Evolutionary conservation across 2,888 invertebrate genomes (phyloP).

Genomic region (Mactromeris polynyma): DNA sequence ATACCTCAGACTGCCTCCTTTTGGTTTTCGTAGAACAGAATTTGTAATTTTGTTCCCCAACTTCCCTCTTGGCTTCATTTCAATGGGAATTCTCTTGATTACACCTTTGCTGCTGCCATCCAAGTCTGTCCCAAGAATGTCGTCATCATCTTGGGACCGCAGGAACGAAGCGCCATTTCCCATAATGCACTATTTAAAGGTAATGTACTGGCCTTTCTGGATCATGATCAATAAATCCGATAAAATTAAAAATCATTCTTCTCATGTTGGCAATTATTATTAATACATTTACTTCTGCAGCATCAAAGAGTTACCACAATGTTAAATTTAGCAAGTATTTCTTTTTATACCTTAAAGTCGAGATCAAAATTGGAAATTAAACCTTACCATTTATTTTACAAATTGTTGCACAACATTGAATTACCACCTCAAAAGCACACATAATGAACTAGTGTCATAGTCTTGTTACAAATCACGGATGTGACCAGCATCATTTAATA

Average conservation of each 20-base stretch:
- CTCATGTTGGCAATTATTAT: background rate
- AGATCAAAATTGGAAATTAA: background rate
- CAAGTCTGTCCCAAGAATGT: slow-evolving; percentile 83
- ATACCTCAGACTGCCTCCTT: slow-evolving; percentile 79
- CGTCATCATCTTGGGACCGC: slow-evolving; percentile 84
- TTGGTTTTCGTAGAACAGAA: slow-evolving; percentile 83
- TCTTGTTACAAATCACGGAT: background rate
- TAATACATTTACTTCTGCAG: background rate
- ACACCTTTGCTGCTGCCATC: slow-evolving; percentile 84
- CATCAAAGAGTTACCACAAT: no score
- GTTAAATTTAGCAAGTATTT: no score
- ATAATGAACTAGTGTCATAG: background rate
- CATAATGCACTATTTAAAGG: slow-evolving; percentile 70
- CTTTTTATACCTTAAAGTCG: no score
- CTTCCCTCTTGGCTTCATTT: slow-evolving; percentile 85
- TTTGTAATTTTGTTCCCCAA: slow-evolving; percentile 84
- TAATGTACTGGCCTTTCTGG: no score
- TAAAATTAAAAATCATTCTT: background rate
- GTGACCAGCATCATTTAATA: background rate
- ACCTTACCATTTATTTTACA: background rate
- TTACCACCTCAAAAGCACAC: background rate
- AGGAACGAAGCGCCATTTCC: slow-evolving; percentile 85
- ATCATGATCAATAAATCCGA: no score
- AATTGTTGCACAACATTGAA: background rate
- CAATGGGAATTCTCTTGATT: slow-evolving; percentile 86